Evolutionary conservation across 2,113 vertebrate species (phyloP).

Genomic region (Mystacornis crossleyi): DNA sequence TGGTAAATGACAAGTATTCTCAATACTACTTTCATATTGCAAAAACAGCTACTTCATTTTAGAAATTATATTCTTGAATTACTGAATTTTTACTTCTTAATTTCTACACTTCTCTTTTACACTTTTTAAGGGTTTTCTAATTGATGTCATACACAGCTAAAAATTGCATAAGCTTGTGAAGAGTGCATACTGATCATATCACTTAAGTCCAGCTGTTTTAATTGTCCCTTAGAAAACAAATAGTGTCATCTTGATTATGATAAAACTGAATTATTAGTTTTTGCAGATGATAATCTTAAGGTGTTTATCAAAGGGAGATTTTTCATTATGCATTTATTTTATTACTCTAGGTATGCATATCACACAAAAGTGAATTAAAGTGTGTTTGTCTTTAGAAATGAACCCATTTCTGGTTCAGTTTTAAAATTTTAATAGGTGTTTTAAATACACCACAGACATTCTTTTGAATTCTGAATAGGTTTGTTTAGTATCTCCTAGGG

Average conservation of each 20-base stretch:
- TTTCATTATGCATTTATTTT: neutral
- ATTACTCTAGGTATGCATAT: neutral
- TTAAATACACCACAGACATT: neutral
- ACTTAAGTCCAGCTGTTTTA: neutral
- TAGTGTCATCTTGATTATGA: neutral
- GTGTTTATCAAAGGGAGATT: neutral
- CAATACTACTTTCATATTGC: neutral
- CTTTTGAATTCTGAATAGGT: neutral
- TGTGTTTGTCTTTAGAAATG: neutral
- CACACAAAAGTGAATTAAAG: neutral
- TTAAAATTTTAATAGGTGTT: neutral
- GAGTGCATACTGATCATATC: neutral
- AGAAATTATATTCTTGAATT: neutral
- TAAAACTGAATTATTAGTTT: neutral
- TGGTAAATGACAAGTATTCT: neutral
- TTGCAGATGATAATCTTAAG: neutral
- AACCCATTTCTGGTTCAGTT: neutral
- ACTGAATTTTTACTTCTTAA: neutral
- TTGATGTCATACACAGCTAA: neutral
- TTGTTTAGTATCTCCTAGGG: neutral
- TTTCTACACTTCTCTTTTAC: neutral
- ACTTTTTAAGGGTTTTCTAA: neutral
- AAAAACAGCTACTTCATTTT: neutral
- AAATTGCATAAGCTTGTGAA: neutral
- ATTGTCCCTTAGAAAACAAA: neutral